These are phyloP conservation scores for Hybos culiciformis DNA, from an alignment of 2,888 invertebrate genomes.

Conservation along the genomic window DNA sequence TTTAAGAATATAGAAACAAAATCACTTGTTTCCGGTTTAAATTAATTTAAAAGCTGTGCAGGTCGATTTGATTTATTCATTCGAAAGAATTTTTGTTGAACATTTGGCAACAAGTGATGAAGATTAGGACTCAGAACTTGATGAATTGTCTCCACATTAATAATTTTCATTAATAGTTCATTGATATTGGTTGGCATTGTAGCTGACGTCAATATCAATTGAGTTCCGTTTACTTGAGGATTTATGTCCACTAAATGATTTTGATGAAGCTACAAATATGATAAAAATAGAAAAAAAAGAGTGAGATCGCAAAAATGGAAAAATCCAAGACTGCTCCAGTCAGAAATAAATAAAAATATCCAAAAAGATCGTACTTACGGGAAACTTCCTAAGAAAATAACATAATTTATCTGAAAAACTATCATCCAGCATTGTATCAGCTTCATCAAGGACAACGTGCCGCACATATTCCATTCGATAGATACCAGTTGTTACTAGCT, in stretches of 20 bases:
- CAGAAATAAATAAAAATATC: too few species aligned
- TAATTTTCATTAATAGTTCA: conserved; percentile 46
- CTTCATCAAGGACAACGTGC: conserved; percentile 81
- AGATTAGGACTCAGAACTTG: conserved; percentile 58
- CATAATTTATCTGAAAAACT: conserved; percentile 62
- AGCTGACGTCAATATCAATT: conserved; percentile 73
- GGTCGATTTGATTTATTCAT: conserved; percentile 58
- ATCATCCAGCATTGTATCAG: conserved; percentile 81
- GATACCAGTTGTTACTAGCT: conserved; percentile 58
- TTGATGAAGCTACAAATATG: conserved; percentile 38
- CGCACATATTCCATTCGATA: conserved; percentile 54
- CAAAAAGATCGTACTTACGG: conserved; percentile 46
- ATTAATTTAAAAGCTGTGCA: conserved; percentile 49
- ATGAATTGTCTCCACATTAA: conserved; percentile 47
- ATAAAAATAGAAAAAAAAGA: too few species aligned
- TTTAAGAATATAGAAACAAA: conserved; percentile 67
- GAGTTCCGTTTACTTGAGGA: conserved; percentile 40
- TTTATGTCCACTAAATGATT: conserved; percentile 36
- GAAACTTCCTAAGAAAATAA: conserved; percentile 52
- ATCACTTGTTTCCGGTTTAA: conserved; percentile 57
- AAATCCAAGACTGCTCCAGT: too few species aligned
- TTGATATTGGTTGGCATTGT: conserved; percentile 69
- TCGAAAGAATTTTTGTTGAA: conserved; percentile 70
- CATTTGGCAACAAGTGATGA: conserved; percentile 61
- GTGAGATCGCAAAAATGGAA: too few species aligned